Evolutionary conservation across 2,888 invertebrate species (phyloP), one percentile per base, ranked within the genome.

Genomic region (Oligia fasciuncula): DNA sequence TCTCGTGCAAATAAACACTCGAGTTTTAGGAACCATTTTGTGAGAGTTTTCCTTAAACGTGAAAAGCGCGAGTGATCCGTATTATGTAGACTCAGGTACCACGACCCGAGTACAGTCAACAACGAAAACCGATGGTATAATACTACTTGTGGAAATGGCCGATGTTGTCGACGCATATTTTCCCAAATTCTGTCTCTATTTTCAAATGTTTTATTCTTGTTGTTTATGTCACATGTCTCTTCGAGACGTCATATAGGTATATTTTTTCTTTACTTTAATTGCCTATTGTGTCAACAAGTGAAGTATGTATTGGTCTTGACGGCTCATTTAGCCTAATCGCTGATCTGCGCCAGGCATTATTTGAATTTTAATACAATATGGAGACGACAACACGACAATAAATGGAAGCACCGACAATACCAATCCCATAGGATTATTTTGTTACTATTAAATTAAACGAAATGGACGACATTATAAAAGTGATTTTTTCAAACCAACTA

Each of bases 1-100:
- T 13, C 60, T 69, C 51, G 57, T 40, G 35, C 29, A 49, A 13
- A 60, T 76, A 74, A 17, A 62, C 49, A 63, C 65, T 49, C 9
- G 40, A 72, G 54, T 71, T 60, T 62, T 19, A 4, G 14, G 40
- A 29, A 49, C 23, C 17, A 49, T 71, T 77, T 79, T 67, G 54
- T 9, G 62, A 14, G 62, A 35, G 40, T 69, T 79, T 63, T 79
- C 80, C 62, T 74, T 11, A 49, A 70, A 62, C 65, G 43, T 57
- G 49, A 43, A 70, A 54, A 62, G 23, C 4, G 43, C 14, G 40
- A n/a, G 54, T 35, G 46, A 65, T 57, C 60, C n/a, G n/a, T 57
- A 67, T 57, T 43, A 40, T 35, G 40, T 68, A 13, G 19, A 43
- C 54, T n/a, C 14, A 43, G 70, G 51, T 63, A 43, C 23, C 8